Base-by-base conservation (phyloP, 2,113 vertebrate species). In the Eidolon helvum region DNA sequence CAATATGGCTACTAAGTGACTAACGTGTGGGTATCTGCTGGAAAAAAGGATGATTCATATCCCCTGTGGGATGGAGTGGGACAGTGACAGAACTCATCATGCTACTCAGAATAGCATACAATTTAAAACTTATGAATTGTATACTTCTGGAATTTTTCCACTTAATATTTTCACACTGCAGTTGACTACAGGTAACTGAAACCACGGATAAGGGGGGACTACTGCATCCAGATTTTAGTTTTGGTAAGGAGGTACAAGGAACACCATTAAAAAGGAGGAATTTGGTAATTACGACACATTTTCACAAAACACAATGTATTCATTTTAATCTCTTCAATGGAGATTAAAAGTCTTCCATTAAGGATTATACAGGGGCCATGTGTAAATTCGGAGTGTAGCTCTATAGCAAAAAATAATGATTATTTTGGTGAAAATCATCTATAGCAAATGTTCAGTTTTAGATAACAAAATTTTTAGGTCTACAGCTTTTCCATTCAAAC, bases 401-500 rank as follows among this genome's bases (percentile, higher is more conserved):
- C 88, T 55, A 72, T 0, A 91, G 63, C 40, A 93, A 84, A 91
- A 63, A 40, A 40, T 38, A 89, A 24, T 21, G 7, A 90, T 88
- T 85, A 94, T 91, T 96, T 92, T 87, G 61, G 19, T 68, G 33
- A 92, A 94, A 97, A 94, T 35, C 21, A 38, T 57, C 40, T 83
- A n/a, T 1, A 91, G 26, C 26, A 92, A 77, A 79, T 61, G 97
- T 96, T 84, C 38, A 48, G 22, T 80, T 88, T 94, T 86, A 96
- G 35, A 18, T 59, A 71, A 86, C 66, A 94, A 79, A 88, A 92
- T 57, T n/a, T 50, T 96, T 45, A 88, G 33, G 61, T 80, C 59
- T 85, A 92, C 0, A 68, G 55, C 15, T 68, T 89, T 94, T 91
- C 74, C 16, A 82, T 35, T 93, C 59, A 71, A 75, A 94, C 48